A percentile compares a stretch with the other conserved stretches of the same genome.
Evolutionary conservation across 2,888 invertebrate species (phyloP).

Genomic region (Aphodius sticticus): DNA sequence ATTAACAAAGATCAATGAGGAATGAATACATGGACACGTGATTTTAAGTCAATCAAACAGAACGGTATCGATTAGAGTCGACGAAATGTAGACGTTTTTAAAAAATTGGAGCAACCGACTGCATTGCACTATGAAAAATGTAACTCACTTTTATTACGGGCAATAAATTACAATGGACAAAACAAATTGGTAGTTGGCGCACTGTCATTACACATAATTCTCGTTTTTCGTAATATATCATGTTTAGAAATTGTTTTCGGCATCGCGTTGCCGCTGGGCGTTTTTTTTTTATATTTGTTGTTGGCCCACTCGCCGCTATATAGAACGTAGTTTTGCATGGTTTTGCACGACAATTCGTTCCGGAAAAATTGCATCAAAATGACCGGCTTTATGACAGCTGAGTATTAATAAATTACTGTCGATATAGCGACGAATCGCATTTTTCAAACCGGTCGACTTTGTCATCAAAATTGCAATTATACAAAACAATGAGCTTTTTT

Average conservation of each 20-base stretch:
- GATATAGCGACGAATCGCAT: neutral
- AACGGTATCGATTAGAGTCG: neutral
- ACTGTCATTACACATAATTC: neutral
- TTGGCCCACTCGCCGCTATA: neutral
- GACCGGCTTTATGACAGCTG: neutral
- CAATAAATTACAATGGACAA: neutral
- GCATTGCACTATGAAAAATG: neutral
- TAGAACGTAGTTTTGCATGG: neutral
- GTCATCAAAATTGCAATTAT: too few relatives aligned
- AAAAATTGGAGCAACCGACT: neutral
- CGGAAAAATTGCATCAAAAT: neutral
- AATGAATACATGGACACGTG: neutral
- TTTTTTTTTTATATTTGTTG: neutral
- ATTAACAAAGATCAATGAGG: too few relatives aligned
- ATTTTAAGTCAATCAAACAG: neutral
- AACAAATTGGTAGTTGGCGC: slow-evolving; percentile 4
- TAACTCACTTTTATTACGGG: neutral
- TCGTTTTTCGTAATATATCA: slow-evolving; percentile 4
- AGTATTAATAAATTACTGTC: neutral
- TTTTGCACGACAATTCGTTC: neutral
- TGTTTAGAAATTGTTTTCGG: slow-evolving; percentile 4
- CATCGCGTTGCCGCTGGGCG: neutral
- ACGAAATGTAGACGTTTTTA: neutral
- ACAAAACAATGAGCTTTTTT: too few relatives aligned
- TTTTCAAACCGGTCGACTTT: too few relatives aligned